Evolutionary conservation across 2,888 invertebrate species (phyloP), one percentile per base, ranked within the genome.

Genomic region (Eubasilissa splendida): DNA sequence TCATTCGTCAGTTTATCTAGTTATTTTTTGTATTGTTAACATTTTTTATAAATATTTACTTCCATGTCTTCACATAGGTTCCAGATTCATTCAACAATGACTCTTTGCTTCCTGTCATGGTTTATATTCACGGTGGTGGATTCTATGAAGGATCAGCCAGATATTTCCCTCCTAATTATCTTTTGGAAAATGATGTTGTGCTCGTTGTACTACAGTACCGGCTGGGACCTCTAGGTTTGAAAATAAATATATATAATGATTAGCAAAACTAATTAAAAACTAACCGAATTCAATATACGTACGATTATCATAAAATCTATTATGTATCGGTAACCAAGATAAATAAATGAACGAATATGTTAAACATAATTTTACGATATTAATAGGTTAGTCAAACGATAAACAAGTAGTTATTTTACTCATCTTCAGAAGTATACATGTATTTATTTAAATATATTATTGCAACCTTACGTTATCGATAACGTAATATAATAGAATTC

Each of bases 131-230:
- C 79, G 90, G 90, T 0, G 90, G 90, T 10, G 88, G 87, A 31
- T 88, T 87, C 82, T 86, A 86, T 77, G 87, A 87, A 84, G 88
- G 89, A 50, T 86, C 87, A 1, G 85, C 89, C 4, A 81, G 85
- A 14, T 85, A 87, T 84, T 87, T 87, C 85, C 87, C 89, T 11
- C 87, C 89, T 5, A 84, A 87, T 79, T 87, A 88, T 85, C 85
- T 90, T 3, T 85, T 90, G 10, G 91, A 91, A 84, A 85, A 87
- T 53, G 90, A 91, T 83, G 86, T 91, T 12, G 87, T 91, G 1
- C 84, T 91, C 4, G 91, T 91, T 0, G 89, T 89, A 12, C 86
- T 89, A 7, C 89, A 91, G 83, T 91, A 90, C 85, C 86, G 91
- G 4, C 85, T 91, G 1, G 91, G 91, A 33, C 89, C 89, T 3